A percentile compares a stretch with the other conserved stretches of the same genome.
Evolutionary conservation across 2,113 vertebrate genomes (phyloP).

Genomic region (Mesocricetus auratus): DNA sequence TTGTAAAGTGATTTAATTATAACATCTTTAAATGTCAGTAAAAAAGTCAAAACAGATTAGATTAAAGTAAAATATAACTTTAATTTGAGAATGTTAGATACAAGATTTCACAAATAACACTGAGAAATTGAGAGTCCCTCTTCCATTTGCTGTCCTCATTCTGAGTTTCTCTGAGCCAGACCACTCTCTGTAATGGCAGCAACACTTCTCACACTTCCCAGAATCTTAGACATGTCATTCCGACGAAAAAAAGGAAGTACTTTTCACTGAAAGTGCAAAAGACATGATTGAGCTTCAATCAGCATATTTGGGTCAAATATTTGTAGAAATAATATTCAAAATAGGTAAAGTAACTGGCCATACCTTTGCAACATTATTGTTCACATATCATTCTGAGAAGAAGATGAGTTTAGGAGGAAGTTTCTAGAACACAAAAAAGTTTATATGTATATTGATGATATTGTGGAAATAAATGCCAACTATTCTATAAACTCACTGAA

Average conservation of each 20-base stretch:
- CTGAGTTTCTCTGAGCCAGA: background rate
- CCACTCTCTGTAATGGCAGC: background rate
- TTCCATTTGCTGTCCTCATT: background rate
- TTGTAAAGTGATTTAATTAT: background rate
- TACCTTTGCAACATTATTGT: background rate
- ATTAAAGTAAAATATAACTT: constrained; percentile 27
- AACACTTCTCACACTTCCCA: background rate
- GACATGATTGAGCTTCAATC: background rate
- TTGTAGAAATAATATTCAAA: background rate
- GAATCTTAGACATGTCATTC: background rate
- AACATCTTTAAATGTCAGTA: background rate
- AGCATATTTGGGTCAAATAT: background rate
- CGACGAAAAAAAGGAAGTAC: background rate
- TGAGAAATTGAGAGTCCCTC: background rate
- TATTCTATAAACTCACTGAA: background rate
- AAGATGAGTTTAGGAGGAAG: accelerated
- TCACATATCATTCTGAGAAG: background rate
- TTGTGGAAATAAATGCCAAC: background rate
- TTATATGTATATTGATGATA: background rate
- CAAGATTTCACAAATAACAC: background rate
- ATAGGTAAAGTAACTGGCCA: background rate
- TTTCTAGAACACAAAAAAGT: background rate
- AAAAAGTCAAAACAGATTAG: constrained; percentile 12
- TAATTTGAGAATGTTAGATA: background rate
- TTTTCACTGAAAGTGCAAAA: constrained; percentile 1